Conservation (phyloP, 2,797 vertebrate genomes). For the Pangasius krempfi region DNA sequence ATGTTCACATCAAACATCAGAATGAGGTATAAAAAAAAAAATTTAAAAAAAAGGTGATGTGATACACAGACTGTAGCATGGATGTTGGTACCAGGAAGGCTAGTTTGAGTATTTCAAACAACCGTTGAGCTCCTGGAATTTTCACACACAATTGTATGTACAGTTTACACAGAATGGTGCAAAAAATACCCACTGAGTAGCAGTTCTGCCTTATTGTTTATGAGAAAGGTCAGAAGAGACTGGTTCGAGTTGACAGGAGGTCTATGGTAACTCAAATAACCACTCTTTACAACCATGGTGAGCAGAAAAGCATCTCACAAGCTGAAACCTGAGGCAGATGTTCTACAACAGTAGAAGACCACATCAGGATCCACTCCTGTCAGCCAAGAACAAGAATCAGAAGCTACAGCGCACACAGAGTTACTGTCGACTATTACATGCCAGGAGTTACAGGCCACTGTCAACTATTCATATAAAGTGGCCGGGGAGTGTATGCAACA, state of each 20-base stretch:
- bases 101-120: not conserved
- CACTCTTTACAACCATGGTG: not conserved
- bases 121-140: too few species aligned
- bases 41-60: not conserved
- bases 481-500: not conserved
- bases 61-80: too few species aligned
- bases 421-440: not conserved
- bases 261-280: not conserved
- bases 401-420: not conserved
- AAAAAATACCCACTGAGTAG: not conserved
- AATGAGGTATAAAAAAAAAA: not conserved
- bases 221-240: not conserved
- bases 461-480: not conserved
- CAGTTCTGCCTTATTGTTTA: not conserved
- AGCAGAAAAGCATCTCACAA: slow-evolving; percentile 1
- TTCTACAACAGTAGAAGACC: not conserved
- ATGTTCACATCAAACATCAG: not conserved
- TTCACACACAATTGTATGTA: too few species aligned
- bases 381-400: not conserved
- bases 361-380: not conserved
- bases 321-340: not conserved
- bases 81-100: not conserved
- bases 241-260: not conserved
- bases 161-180: not conserved
- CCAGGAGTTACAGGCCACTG: not conserved